phyloP scores from a whole-genome alignment of 2,113 vertebrate genomes.

The Lasiurus borealis region DNA sequence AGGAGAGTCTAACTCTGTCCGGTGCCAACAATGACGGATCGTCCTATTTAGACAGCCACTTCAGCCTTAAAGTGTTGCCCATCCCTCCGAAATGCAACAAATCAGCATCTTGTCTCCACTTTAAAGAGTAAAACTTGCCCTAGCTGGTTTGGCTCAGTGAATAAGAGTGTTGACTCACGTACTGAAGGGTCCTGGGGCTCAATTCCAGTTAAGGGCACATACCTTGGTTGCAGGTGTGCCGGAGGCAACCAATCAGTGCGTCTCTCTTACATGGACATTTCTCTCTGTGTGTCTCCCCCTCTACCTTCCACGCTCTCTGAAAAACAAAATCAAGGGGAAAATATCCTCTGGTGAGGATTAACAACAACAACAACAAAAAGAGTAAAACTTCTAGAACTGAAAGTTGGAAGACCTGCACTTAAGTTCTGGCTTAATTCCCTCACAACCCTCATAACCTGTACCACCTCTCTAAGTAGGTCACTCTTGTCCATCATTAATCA shows the following conservation, averaged over 20 bases:
- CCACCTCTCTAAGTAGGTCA: background rate
- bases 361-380: background rate
- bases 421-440: constrained; percentile 14
- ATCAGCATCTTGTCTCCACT: background rate
- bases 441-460: background rate
- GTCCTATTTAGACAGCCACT: background rate
- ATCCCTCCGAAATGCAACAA: background rate
- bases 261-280: too few relatives aligned
- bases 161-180: too few relatives aligned
- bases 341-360: too few relatives aligned
- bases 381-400: background rate
- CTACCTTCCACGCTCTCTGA: too few relatives aligned
- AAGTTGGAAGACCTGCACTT: constrained; percentile 4
- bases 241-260: too few relatives aligned
- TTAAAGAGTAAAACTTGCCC: constrained; percentile 13
- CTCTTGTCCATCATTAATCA: constrained; percentile 38
- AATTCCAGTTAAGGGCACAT: too few relatives aligned
- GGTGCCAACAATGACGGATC: background rate
- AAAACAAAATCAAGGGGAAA: too few relatives aligned
- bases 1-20: background rate
- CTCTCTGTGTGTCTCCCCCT: too few relatives aligned
- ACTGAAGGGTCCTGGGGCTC: too few relatives aligned
- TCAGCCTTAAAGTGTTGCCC: constrained; percentile 20
- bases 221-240: too few relatives aligned
- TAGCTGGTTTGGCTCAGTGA: too few relatives aligned